phyloP scores from a whole-genome alignment of 2,113 vertebrate species.

The Sinosuthora webbiana region DNA sequence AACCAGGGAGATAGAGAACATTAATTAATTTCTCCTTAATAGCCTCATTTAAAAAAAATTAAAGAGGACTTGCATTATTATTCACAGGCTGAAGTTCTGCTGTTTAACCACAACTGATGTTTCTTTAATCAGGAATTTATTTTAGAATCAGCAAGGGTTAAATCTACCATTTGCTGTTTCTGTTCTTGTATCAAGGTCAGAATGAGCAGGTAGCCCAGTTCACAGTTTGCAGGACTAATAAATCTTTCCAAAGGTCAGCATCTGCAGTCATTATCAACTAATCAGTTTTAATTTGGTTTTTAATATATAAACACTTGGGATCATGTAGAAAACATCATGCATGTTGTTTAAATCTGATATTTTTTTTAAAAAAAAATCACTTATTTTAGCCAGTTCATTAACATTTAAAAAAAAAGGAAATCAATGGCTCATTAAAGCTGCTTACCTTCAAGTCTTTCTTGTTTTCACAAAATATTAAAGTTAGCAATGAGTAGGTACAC shows the following conservation, averaged over 20 bases:
- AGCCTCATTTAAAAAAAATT: neutral
- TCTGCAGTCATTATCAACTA: conserved; percentile 63
- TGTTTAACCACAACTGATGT: neutral
- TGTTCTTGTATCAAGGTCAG: conserved; percentile 62
- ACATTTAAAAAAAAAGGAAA: conserved; percentile 50
- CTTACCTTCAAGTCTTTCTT: conserved; percentile 19
- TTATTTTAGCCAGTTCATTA: conserved; percentile 55
- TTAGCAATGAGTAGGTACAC: neutral
- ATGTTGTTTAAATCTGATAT: conserved; percentile 31
- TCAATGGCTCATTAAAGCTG: conserved; percentile 38
- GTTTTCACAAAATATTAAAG: conserved; percentile 63
- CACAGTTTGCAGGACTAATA: conserved; percentile 62
- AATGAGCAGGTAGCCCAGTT: conserved; percentile 53
- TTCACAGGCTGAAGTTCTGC: neutral
- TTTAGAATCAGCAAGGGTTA: conserved; percentile 60
- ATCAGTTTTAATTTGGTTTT: conserved; percentile 69
- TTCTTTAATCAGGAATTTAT: conserved; percentile 2
- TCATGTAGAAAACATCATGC: conserved; percentile 55
- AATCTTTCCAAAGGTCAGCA: conserved; percentile 68
- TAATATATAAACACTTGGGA: conserved; percentile 61
- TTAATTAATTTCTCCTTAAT: neutral
- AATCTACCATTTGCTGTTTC: conserved; percentile 54
- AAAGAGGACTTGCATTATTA: neutral
- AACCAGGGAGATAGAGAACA: neutral
- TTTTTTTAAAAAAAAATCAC: neutral